phyloP scores from a whole-genome alignment of 2,113 vertebrate species.

The Barnardius zonarius region DNA sequence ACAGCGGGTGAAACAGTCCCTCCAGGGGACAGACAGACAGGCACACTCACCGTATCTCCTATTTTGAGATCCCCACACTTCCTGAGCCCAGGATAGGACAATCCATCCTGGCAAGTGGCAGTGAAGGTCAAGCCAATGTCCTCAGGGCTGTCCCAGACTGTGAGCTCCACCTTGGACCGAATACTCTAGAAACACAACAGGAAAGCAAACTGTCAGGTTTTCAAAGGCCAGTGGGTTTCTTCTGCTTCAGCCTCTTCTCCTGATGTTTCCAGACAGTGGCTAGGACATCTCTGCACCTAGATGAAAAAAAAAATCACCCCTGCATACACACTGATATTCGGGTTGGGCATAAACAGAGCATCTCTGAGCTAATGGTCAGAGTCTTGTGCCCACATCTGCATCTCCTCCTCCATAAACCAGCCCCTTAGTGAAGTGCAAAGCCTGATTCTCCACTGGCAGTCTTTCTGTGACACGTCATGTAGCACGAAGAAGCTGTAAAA shows the following conservation, averaged over 20 bases:
- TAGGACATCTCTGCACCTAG: not conserved
- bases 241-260: not conserved
- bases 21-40: not conserved
- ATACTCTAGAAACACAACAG: slow-evolving; percentile 82
- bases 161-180: slow-evolving; percentile 95
- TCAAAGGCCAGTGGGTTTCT: not conserved
- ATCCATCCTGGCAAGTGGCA: slow-evolving; percentile 92
- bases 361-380: not conserved
- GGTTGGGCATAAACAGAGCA: not conserved
- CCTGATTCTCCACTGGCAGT: not conserved
- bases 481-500: not conserved
- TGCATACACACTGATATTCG: not conserved
- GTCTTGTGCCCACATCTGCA: not conserved
- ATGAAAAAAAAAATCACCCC: not conserved
- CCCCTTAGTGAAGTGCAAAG: not conserved
- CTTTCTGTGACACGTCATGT: fast-evolving
- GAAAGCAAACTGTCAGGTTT: not conserved
- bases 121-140: slow-evolving; percentile 90
- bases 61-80: slow-evolving; percentile 94
- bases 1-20: not conserved
- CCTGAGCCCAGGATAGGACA: slow-evolving; percentile 84
- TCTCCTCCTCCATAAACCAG: not conserved
- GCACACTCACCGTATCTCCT: slow-evolving; percentile 90
- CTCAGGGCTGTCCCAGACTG: slow-evolving; percentile 91
- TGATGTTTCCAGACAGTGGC: not conserved